These are phyloP conservation scores for Anastatus disparis DNA, from an alignment of 1,140 invertebrate species.

Conservation along the genomic window DNA sequence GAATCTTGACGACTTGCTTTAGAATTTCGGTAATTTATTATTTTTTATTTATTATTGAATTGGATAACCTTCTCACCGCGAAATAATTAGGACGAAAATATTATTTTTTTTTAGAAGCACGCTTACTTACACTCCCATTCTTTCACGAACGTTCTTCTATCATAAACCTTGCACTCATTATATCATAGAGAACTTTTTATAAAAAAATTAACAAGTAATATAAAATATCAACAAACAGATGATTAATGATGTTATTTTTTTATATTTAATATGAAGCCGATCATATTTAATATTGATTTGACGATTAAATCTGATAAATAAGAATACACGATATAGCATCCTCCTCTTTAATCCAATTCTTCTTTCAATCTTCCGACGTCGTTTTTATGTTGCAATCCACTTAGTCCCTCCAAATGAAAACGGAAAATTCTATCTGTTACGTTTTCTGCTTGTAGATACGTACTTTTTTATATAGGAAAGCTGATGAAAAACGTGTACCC, in stretches of 20 bases:
- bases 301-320: background rate
- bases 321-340: background rate
- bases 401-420: background rate
- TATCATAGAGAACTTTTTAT: slow-evolving; percentile 29
- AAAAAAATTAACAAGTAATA: slow-evolving; percentile 29
- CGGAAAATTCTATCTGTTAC: slow-evolving; percentile 14
- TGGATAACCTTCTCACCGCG: background rate
- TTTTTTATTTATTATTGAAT: slow-evolving; percentile 15
- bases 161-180: slow-evolving; percentile 18
- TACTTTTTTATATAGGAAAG: slow-evolving; percentile 4
- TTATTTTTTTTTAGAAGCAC: slow-evolving; percentile 21
- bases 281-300: slow-evolving; percentile 15
- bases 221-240: slow-evolving; percentile 31
- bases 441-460: slow-evolving; percentile 12
- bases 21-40: slow-evolving; percentile 27
- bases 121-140: slow-evolving; percentile 37
- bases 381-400: background rate
- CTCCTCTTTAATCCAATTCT: slow-evolving; percentile 7
- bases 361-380: slow-evolving; percentile 14
- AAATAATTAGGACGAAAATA: no score
- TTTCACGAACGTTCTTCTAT: slow-evolving; percentile 25
- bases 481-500: slow-evolving; percentile 11
- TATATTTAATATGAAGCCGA: background rate
- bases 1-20: slow-evolving; percentile 11
- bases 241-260: slow-evolving; percentile 13